Evolutionary conservation across 2,113 vertebrate species (phyloP).

Genomic region (Scomber colias): DNA sequence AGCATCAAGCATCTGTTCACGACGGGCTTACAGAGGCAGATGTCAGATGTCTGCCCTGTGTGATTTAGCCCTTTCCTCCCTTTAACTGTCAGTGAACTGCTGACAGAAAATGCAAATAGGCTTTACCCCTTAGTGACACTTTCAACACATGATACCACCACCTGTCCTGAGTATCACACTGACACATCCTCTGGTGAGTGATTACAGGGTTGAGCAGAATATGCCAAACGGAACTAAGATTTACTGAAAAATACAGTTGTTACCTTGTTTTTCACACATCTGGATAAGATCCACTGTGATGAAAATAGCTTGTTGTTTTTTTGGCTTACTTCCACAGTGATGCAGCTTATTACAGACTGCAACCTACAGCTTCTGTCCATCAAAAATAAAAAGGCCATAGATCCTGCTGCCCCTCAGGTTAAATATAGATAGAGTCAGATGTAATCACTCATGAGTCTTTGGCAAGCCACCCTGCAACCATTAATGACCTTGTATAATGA

Average conservation of each 20-base stretch:
- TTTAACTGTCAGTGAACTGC: constrained; percentile 61
- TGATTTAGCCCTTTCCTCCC: constrained; percentile 52
- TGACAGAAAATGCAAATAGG: constrained; percentile 72
- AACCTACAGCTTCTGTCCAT: constrained; percentile 42
- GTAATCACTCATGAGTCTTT: constrained; percentile 40
- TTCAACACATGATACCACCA: constrained; percentile 59
- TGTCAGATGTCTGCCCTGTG: constrained; percentile 46
- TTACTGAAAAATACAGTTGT: constrained; percentile 7
- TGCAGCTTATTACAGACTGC: not conserved
- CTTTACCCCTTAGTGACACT: constrained; percentile 65
- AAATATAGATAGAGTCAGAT: constrained; percentile 62
- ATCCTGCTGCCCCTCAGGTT: constrained; percentile 53
- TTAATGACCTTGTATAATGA: constrained; percentile 49
- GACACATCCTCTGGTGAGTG: constrained; percentile 9
- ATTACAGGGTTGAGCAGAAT: not conserved
- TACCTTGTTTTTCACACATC: constrained; percentile 3
- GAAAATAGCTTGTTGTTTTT: too few species aligned
- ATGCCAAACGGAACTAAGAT: not conserved
- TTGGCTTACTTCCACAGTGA: not conserved
- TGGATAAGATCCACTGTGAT: too few species aligned
- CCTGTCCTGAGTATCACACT: constrained; percentile 58
- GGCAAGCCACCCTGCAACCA: constrained; percentile 48
- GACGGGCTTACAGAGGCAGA: constrained; percentile 44
- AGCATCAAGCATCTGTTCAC: constrained; percentile 51
- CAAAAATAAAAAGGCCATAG: constrained; percentile 42